A percentile compares a stretch with the other conserved stretches of the same genome.
Conservation (phyloP, 2,113 vertebrate species). For the Caracal caracal region DNA sequence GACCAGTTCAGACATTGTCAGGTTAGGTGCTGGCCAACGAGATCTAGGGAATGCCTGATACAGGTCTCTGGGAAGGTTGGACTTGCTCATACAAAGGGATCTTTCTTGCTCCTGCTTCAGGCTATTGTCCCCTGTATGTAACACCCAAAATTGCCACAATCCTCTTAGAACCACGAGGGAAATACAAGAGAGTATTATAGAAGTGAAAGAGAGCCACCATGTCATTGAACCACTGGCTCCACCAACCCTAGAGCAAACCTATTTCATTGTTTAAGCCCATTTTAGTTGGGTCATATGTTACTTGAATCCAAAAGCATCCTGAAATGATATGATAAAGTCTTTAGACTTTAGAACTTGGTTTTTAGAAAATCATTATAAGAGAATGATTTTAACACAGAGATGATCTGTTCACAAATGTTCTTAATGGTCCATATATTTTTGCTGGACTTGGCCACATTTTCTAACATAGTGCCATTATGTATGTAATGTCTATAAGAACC, state of each 20-base stretch:
- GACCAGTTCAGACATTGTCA: not conserved
- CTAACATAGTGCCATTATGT: not conserved
- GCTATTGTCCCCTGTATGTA: not conserved
- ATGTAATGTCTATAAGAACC: not conserved
- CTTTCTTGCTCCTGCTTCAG: not conserved
- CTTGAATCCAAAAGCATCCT: not conserved
- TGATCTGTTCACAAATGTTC: slow-evolving; percentile 23
- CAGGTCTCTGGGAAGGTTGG: not conserved
- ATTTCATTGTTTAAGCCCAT: not conserved
- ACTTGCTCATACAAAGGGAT: not conserved
- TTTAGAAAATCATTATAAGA: not conserved
- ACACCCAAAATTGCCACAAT: not conserved
- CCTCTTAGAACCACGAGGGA: not conserved
- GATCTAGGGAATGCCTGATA: not conserved
- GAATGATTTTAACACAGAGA: not conserved
- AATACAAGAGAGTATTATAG: not conserved
- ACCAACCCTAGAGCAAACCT: not conserved
- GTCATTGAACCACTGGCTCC: not conserved
- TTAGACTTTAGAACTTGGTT: not conserved
- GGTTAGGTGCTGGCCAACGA: not conserved
- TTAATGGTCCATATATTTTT: not conserved
- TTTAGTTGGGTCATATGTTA: not conserved
- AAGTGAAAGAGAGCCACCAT: not conserved
- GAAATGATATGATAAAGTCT: slow-evolving; percentile 18
- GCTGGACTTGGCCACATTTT: slow-evolving; percentile 18